These are phyloP conservation scores for Tubulanus polymorphus DNA, from an alignment of 2,888 invertebrate species.

Conservation along the genomic window DNA sequence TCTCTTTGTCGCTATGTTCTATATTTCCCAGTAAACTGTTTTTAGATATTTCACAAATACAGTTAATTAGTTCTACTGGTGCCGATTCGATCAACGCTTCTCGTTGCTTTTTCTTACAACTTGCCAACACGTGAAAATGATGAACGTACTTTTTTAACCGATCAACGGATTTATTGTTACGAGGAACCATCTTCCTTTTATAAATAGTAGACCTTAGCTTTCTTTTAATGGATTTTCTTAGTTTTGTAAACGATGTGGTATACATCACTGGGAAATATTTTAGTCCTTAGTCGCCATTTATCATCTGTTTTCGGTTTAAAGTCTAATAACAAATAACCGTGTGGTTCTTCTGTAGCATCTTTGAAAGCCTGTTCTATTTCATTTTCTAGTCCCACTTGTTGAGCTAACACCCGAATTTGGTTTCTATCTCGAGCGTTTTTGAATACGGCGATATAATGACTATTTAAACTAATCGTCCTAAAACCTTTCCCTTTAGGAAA, in stretches of 20 bases:
- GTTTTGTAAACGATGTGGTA: not conserved
- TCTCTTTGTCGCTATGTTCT: not conserved
- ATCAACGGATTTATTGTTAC: no score
- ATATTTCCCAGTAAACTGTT: not conserved
- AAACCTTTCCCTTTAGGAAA: not conserved
- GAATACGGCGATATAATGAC: conserved; percentile 1
- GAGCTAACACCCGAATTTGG: not conserved
- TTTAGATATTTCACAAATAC: not conserved
- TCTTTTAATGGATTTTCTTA: no score
- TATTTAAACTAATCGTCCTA: not conserved
- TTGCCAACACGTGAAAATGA: not conserved
- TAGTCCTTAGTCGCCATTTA: not conserved
- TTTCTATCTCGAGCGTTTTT: not conserved
- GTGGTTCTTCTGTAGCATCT: not conserved
- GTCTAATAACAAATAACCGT: not conserved
- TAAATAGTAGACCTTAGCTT: no score
- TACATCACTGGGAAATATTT: conserved; percentile 2
- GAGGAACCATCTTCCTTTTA: no score
- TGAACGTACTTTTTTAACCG: not conserved
- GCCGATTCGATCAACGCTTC: not conserved
- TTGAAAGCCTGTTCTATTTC: conserved; percentile 1
- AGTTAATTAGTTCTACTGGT: not conserved
- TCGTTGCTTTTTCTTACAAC: not conserved
- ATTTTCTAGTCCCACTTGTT: not conserved
- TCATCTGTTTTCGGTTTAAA: not conserved